These are phyloP conservation scores for Salpingus planirostris DNA, from an alignment of 2,888 invertebrate genomes.

Conservation along the genomic window DNA sequence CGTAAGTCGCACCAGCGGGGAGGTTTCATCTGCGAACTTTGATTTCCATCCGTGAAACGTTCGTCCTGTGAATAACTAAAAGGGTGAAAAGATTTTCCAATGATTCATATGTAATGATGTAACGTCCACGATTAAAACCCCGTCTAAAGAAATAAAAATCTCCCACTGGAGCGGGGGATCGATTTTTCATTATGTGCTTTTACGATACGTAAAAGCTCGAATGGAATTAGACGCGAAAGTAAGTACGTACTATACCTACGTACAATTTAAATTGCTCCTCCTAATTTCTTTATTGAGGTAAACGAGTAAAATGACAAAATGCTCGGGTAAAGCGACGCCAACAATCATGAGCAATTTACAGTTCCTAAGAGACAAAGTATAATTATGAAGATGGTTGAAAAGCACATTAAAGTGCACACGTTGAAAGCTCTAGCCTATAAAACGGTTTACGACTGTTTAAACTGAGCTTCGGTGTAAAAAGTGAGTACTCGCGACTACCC, in stretches of 20 bases:
- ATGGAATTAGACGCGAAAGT: constrained; percentile 9
- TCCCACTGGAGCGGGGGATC: too few relatives aligned
- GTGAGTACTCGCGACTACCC: constrained; percentile 9
- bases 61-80: too few relatives aligned
- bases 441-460: constrained; percentile 39
- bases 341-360: constrained; percentile 33
- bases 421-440: constrained; percentile 39
- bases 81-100: too few relatives aligned
- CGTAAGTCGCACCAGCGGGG: too few relatives aligned
- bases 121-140: too few relatives aligned
- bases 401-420: constrained; percentile 36
- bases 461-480: constrained; percentile 25
- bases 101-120: too few relatives aligned
- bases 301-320: constrained; percentile 18
- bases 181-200: too few relatives aligned
- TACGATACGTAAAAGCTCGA: constrained; percentile 1
- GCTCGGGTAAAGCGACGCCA: constrained; percentile 20
- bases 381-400: constrained; percentile 37
- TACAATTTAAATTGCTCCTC: constrained; percentile 13
- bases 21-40: too few relatives aligned
- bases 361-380: constrained; percentile 35
- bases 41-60: too few relatives aligned
- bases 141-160: too few relatives aligned
- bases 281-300: constrained; percentile 16
- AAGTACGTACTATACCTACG: too few relatives aligned